Base-by-base conservation (phyloP, 2,888 invertebrate species). In the Sthenelais limicola region DNA sequence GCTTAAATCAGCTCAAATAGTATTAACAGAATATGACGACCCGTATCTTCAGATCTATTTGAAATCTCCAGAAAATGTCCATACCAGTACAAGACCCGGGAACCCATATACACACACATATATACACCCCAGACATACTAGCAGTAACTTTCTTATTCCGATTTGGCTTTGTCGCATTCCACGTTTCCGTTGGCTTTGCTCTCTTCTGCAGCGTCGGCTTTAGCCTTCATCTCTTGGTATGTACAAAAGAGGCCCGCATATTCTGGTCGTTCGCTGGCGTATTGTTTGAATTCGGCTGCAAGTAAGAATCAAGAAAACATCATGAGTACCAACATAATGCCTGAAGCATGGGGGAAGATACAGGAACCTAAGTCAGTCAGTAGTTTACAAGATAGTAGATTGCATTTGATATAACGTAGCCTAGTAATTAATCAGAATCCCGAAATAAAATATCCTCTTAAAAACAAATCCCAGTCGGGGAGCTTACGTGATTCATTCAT, bases 231-330 rank as follows among this genome's bases (percentile, higher is more conserved):
- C 32, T 82, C 78, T 71, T 80, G 80, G 76, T 85, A 86, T 0
- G 83, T 82, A 62, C 74, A 75, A 73, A 86, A 86, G 52, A 87
- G 77, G 47, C 83, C 82, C 58, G 87, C 86, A 81, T 86, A 88
- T 73, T 88, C 88, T 56, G 88, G 87, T 72, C 85, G 84, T 71
- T 82, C 79, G 69, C 78, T 73, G 28, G 86, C 85, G 80, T 83
- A 85, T 7, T 72, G 73, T 75, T 82, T 82, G 73, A 88, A 87
- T 73, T 88, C 88, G 72, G 84, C 88, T 88, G 83, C 48, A 80
- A 78, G 68, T 49, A 80, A 78, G 68, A 62, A 54, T 62, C n/a
- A 70, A 35, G 26, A 21, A 18, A 47, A 3, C 3, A 26, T 43
- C 35, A 18, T 7, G 21, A 9, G 9, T 12, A 21, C 9, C 12